Base-by-base conservation (phyloP, 1,140 invertebrate genomes). In the Drosophila ambigua region DNA sequence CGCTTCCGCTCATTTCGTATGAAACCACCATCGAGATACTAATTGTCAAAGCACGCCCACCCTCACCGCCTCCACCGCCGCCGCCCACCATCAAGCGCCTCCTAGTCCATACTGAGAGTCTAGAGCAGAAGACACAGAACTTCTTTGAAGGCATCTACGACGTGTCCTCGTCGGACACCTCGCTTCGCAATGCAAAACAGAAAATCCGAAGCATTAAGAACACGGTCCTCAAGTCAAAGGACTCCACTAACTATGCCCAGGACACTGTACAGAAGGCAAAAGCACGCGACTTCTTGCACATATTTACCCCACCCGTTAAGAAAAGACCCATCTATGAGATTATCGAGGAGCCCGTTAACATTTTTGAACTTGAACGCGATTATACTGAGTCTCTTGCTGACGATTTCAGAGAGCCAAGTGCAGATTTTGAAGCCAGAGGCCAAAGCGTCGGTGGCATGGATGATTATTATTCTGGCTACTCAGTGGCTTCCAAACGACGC, bases 191-290 rank as follows among this genome's bases (percentile, higher is more conserved):
- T 68, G 91, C 91, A 45, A 91, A 91, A 54, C 83, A 91, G 65
- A 92, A 92, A 61, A 91, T 92, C 15, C 87, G 90, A 35, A 90
- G 74, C 48, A 88, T 92, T 65, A 92, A 92, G 60, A 90, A 63
- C 51, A 87, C 91, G 26, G 82, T 92, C 20, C 62, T 91, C 20
- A 91, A 91, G 73, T 91, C 91, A 0, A 77, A 69, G 57, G 91
- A 92, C 60, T 77, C 90, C 5, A 91, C 90, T 39, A 92, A 92
- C 45, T 92, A 91, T 57, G 90, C 91, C 15, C 85, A 91, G 81
- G 91, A 92, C 67, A 92, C 91, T 20, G 91, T 92, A 23, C 71
- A 91, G 53, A 92, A 92, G 66, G 91, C 91, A 5, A 87, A 90
- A 62, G 79, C 89, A 41, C 85, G 91, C 62, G 91, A 92, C 64